Base-by-base conservation (phyloP, 2,888 invertebrate genomes). In the Tetragonula carbonaria region DNA sequence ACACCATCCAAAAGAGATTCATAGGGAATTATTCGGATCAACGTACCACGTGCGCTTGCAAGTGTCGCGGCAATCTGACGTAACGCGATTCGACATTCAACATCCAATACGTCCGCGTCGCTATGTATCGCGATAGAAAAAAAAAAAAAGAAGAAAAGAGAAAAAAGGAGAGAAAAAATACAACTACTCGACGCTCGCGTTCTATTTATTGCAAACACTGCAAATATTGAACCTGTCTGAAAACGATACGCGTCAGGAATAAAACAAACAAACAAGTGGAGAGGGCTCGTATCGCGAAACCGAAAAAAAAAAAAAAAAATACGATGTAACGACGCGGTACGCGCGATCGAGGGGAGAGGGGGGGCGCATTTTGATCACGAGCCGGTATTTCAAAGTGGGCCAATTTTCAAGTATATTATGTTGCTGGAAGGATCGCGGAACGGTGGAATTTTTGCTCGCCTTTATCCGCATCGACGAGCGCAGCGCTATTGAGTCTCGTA, bases 11-110 rank as follows among this genome's bases (percentile, higher is more conserved):
- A 21, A 38, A 68, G 57, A 51, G 45, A 63, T 55, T 74, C 45
- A 45, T 50, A 66, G 59, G 67, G 67, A 82, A 80, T 80, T 70
- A 72, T 78, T 74, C 84, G 67, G 67, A 78, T 78, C 74, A 53
- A 28, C 75, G 80, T 73, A 80, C 86, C 87, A 87, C 87, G 88
- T 87, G 87, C 79, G 67, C 63, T 67, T 53, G 23, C 59, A 28
- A 55, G 63, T 63, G 62, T 81, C 80, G 66, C 78, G 78, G 77
- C 75, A 72, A 82, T 71, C 66, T 62, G 23, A 23, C 63, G 53
- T 78, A 65, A 66, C 78, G 14, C 8, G 18, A 14, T 45, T 14
- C 51, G 51, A 28, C 51, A n/a, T 51, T 38, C n/a, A 2, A 28
- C 33, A 63, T 50, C 16, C 18, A 16, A 11, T 13, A 8, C 50